Percentiles rank a stretch among this genome's conserved stretches.
phyloP scores from a whole-genome alignment of 2,113 vertebrate genomes.

The Xyliphius kryptos region DNA sequence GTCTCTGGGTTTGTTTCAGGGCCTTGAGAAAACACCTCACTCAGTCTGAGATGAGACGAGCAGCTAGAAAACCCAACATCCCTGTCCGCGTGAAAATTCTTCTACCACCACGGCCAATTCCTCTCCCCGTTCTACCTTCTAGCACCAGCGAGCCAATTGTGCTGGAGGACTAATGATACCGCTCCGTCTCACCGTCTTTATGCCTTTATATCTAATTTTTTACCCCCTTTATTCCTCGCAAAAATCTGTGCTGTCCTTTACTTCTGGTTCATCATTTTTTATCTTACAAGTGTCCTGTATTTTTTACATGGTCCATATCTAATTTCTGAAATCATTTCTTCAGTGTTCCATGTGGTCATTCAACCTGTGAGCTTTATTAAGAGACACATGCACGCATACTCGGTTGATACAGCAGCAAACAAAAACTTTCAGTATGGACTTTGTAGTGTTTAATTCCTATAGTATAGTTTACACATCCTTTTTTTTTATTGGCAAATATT shows the following conservation, averaged over 20 bases:
- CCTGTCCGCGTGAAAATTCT: conserved; percentile 77
- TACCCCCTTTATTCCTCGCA: too few relatives aligned
- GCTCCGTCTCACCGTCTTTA: too few relatives aligned
- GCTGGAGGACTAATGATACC: conserved; percentile 89
- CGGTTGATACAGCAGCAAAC: conserved; percentile 27
- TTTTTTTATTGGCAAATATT: conserved; percentile 50
- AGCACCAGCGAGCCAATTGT: conserved; percentile 86
- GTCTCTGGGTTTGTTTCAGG: conserved; percentile 60
- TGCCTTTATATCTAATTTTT: too few relatives aligned
- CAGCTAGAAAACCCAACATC: conserved; percentile 80
- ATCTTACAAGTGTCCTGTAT: too few relatives aligned
- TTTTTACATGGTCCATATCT: too few relatives aligned
- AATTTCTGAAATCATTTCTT: too few relatives aligned
- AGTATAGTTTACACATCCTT: too few relatives aligned
- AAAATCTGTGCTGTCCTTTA: too few relatives aligned
- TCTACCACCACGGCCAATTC: conserved; percentile 59
- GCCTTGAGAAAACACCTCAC: conserved; percentile 83
- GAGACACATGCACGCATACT: too few relatives aligned
- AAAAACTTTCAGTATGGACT: conserved; percentile 33
- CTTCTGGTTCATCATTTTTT: too few relatives aligned
- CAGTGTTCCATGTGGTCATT: too few relatives aligned
- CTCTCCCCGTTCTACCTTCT: conserved; percentile 68
- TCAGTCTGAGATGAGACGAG: conserved; percentile 84
- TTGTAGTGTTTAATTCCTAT: conserved; percentile 52
- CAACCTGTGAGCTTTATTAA: too few relatives aligned